Percentiles rank a stretch among this genome's conserved stretches.
phyloP scores from a whole-genome alignment of 1,140 invertebrate genomes.

The Drosophila quadrilineata region DNA sequence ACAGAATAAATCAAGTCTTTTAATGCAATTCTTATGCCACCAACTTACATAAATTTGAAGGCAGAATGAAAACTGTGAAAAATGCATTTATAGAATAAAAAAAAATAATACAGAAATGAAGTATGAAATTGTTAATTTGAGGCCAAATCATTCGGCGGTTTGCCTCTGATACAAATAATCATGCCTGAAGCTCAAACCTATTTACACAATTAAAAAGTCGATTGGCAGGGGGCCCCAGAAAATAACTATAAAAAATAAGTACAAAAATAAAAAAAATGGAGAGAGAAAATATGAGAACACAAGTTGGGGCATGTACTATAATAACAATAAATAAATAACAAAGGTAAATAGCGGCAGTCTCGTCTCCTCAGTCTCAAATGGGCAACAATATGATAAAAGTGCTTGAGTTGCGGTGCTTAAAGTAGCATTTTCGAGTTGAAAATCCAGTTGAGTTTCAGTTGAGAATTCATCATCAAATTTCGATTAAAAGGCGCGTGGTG shows the following conservation, averaged over 20 bases:
- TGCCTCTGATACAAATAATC: conserved; percentile 19
- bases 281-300: conserved; percentile 50
- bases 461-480: conserved; percentile 77
- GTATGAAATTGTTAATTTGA: conserved; percentile 32
- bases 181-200: conserved; percentile 34
- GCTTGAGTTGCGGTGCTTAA: conserved; percentile 17
- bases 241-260: not conserved
- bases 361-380: conserved; percentile 46
- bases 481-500: conserved; percentile 75
- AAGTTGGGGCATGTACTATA: conserved; percentile 60
- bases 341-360: conserved; percentile 71
- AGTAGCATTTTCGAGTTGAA: conserved; percentile 27
- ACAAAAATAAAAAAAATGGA: not conserved
- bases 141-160: conserved; percentile 49
- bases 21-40: too few relatives aligned
- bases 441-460: conserved; percentile 29
- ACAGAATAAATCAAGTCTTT: too few relatives aligned
- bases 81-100: conserved; percentile 17
- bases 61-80: too few relatives aligned
- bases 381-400: conserved; percentile 57
- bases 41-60: too few relatives aligned
- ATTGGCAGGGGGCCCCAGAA: not conserved
- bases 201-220: conserved; percentile 64
- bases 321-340: conserved; percentile 79
- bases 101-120: conserved; percentile 7